Base-by-base conservation (phyloP, 2,797 vertebrate genomes). In the Rousettus madagascariensis region DNA sequence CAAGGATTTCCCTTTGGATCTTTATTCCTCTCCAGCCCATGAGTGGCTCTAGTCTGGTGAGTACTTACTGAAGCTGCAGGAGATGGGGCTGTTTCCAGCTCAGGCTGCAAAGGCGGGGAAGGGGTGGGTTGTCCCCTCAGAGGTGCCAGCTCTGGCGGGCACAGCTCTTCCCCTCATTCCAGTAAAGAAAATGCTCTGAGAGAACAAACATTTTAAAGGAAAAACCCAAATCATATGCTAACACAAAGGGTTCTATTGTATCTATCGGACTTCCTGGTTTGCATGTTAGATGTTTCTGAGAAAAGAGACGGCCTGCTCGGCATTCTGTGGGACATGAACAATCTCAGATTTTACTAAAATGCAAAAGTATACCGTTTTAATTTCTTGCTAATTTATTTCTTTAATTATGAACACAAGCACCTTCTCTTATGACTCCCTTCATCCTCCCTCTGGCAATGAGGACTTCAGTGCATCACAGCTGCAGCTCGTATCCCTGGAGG, bases 271-370 rank as follows among this genome's bases (percentile, higher is more conserved):
- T 65, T 83, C 53, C 10, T 92, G 69, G 77, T 94, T 97, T 98
- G 98, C 97, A 97, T 95, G 96, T 93, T 97, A 90, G 75, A 72
- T 95, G 92, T 97, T 98, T 96, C 93, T 96, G 93, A 97, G 51
- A 72, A 78, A 55, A 90, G 63, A 85, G 86, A 61, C 63, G 57
- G 33, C 61, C 86, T 98, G 97, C 98, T 94, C 93, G 95, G 97
- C 95, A 91, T 77, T 97, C 96, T 96, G 68, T 86, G 85, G 95
- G 94, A 55, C 72, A n/a, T 28, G n/a, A 84, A 51, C 36, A 94
- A 79, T 72, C 85, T 94, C 92, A 63, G 90, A 97, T 93, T 97
- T 97, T 97, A 98, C 96, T 97, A 90, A 98, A 97, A 46, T 83
- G 59, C 13, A 95, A 90, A 97, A 77, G 75, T 77, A 90, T 74